These are phyloP conservation scores for Limnephilus lunatus DNA, from an alignment of 2,888 invertebrate genomes.

Conservation along the genomic window DNA sequence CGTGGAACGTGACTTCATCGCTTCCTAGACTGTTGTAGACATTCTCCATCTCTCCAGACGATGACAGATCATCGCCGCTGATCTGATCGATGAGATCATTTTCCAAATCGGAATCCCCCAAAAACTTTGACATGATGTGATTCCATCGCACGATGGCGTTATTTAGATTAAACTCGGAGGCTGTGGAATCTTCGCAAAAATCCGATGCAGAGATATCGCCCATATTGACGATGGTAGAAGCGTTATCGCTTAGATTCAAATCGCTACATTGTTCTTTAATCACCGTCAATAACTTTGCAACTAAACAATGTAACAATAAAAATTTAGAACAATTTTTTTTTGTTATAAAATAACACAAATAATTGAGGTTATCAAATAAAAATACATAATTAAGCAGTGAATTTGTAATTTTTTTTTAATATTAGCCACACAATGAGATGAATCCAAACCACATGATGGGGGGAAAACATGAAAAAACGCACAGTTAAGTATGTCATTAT, in stretches of 20 bases:
- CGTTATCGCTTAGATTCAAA: background rate
- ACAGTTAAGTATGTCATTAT: background rate
- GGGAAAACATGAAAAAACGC: background rate
- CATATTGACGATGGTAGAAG: slow-evolving; percentile 35
- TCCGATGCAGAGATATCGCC: slow-evolving; percentile 30
- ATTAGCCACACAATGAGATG: slow-evolving; percentile 11
- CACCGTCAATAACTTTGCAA: background rate
- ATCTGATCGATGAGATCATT: background rate
- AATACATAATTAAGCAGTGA: background rate
- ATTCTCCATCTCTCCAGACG: slow-evolving; percentile 37
- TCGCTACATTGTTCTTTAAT: slow-evolving; percentile 20
- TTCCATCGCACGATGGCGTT: slow-evolving; percentile 52
- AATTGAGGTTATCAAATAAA: background rate
- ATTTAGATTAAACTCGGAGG: slow-evolving; percentile 12
- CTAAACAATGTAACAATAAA: background rate
- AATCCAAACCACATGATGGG: background rate
- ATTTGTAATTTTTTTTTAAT: background rate
- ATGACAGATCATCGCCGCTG: slow-evolving; percentile 27
- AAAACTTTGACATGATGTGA: slow-evolving; percentile 34
- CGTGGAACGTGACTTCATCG: background rate
- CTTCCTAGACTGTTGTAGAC: background rate
- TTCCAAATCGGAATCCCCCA: slow-evolving; percentile 30
- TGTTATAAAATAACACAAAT: background rate
- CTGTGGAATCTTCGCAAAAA: background rate
- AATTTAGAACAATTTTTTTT: background rate